Conservation (phyloP, 2,888 invertebrate genomes). For the Tachina fera region DNA sequence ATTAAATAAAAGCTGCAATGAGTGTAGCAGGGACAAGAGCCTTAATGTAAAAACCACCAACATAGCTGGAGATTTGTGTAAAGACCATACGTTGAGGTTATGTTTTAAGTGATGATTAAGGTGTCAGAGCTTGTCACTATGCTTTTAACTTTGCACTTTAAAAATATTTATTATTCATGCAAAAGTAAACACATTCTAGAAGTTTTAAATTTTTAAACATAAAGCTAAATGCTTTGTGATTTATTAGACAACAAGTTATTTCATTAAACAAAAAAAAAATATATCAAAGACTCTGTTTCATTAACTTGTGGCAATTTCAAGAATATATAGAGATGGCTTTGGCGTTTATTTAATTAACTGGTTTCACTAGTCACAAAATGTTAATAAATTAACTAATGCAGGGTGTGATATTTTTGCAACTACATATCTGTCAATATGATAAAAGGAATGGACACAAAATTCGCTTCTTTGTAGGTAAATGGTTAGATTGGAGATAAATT, state of each 20-base stretch:
- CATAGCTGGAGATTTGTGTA: not conserved
- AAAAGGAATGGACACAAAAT: not conserved
- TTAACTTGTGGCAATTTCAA: not conserved
- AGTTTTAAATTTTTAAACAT: not conserved
- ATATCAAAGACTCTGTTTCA: not conserved
- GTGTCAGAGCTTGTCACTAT: conserved; percentile 17
- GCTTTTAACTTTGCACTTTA: not conserved
- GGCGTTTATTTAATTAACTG: conserved; percentile 19
- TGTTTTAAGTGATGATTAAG: conserved; percentile 38
- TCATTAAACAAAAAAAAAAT: not conserved
- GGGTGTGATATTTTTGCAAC: conserved; percentile 20
- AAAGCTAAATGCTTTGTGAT: not conserved
- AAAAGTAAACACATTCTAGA: no score
- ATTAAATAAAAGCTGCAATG: no score
- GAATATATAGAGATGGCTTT: not conserved
- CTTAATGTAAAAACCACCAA: no score
- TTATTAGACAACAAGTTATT: no score
- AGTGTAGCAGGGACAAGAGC: no score
- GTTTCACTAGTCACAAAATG: conserved; percentile 43
- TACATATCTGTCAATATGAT: not conserved
- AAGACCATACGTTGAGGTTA: not conserved
- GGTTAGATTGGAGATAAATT: conserved; percentile 8
- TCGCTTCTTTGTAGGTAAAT: not conserved
- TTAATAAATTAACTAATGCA: conserved; percentile 53
- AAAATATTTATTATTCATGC: not conserved